Evolutionary conservation across 2,888 invertebrate genomes (phyloP).

Genomic region (Gymnoscelis rufifasciata): DNA sequence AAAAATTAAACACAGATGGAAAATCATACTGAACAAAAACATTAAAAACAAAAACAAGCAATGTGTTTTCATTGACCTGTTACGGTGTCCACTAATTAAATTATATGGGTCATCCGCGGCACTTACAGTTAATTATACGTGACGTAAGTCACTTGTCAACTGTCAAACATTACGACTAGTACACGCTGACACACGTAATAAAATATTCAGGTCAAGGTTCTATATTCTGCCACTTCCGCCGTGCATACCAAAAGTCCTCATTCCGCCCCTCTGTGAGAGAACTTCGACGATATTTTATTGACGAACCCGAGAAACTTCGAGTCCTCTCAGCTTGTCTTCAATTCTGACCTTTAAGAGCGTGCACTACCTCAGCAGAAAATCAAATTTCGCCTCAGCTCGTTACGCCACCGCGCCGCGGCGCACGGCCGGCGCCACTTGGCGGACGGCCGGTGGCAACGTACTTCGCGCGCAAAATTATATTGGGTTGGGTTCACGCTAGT

Average conservation of each 20-base stretch:
- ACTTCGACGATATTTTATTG: not conserved
- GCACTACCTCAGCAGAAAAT: too few species aligned
- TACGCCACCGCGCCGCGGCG: too few species aligned
- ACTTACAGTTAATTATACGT: slow-evolving; percentile 34
- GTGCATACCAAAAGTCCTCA: not conserved
- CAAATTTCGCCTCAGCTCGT: too few species aligned
- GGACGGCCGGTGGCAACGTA: too few species aligned
- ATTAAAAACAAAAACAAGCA: not conserved
- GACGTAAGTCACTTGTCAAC: slow-evolving; percentile 36
- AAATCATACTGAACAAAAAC: too few species aligned
- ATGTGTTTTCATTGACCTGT: slow-evolving; percentile 1
- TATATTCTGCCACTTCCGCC: slow-evolving; percentile 5
- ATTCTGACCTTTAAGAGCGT: not conserved
- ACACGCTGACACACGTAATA: slow-evolving; percentile 2
- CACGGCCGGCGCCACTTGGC: too few species aligned
- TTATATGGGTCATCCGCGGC: slow-evolving; percentile 23
- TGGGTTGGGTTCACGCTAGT: too few species aligned
- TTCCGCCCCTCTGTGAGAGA: not conserved
- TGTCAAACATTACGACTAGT: slow-evolving; percentile 23
- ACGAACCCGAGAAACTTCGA: not conserved
- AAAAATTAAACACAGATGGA: too few species aligned
- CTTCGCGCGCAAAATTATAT: too few species aligned
- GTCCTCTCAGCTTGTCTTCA: not conserved
- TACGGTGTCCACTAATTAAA: slow-evolving; percentile 23
- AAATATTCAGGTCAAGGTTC: slow-evolving; percentile 27